phyloP scores from a whole-genome alignment of 2,797 vertebrate species.

The Notolabrus celidotus region DNA sequence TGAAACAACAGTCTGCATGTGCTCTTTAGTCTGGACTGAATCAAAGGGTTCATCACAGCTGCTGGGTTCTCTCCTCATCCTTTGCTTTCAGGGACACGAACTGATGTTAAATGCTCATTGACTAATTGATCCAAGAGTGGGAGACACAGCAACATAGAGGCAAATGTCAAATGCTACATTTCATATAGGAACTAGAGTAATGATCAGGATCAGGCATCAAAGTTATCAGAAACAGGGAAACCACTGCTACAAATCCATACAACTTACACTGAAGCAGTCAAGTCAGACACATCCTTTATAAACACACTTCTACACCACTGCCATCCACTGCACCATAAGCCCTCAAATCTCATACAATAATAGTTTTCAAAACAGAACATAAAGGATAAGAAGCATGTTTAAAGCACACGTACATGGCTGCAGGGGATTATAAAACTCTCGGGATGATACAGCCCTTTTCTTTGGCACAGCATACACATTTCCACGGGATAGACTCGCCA shows the following conservation, averaged over 20 bases:
- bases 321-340: slow-evolving; percentile 23
- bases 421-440: slow-evolving; percentile 53
- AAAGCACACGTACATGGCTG: slow-evolving; percentile 29
- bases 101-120: slow-evolving; percentile 8
- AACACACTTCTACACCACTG: slow-evolving; percentile 21
- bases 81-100: slow-evolving; percentile 19
- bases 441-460: slow-evolving; percentile 66
- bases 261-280: slow-evolving; percentile 4
- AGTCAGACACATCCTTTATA: slow-evolving; percentile 1
- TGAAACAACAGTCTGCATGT: slow-evolving; percentile 34
- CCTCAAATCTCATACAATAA: slow-evolving; percentile 43
- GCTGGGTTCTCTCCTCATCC: slow-evolving; percentile 8
- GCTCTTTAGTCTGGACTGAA: background rate
- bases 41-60: slow-evolving; percentile 28
- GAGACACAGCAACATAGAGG: background rate
- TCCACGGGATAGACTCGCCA: slow-evolving; percentile 67
- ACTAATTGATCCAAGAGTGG: background rate
- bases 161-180: background rate
- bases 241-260: background rate
- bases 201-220: slow-evolving; percentile 9
- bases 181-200: background rate
- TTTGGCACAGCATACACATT: slow-evolving; percentile 69
- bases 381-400: background rate
- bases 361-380: slow-evolving; percentile 39
- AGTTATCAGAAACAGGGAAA: slow-evolving; percentile 22